phyloP scores from a whole-genome alignment of 2,113 vertebrate species.

The Cyanistes caeruleus region DNA sequence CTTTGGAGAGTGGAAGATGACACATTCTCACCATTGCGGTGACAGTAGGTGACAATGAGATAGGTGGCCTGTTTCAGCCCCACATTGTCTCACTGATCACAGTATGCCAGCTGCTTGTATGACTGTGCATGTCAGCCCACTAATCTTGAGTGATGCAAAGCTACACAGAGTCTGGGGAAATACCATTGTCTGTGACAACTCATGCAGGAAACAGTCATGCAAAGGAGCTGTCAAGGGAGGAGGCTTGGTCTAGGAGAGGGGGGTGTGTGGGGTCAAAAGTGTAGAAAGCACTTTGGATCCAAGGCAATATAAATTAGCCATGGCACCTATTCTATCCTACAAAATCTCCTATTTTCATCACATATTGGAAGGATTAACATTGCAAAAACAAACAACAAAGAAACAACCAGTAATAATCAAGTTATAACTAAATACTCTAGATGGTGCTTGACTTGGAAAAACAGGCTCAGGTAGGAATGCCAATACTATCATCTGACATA shows the following conservation, averaged over 20 bases:
- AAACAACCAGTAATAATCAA: slow-evolving; percentile 5
- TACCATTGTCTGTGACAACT: slow-evolving; percentile 38
- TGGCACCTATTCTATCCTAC: not conserved
- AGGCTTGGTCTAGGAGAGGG: not conserved
- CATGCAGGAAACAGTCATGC: slow-evolving; percentile 47
- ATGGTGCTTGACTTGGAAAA: not conserved
- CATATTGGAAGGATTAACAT: not conserved
- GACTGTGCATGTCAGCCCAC: slow-evolving; percentile 10
- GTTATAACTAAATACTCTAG: not conserved
- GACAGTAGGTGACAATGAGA: not conserved
- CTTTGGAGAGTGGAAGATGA: not conserved
- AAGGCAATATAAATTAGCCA: slow-evolving; percentile 6
- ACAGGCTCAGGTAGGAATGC: slow-evolving; percentile 28
- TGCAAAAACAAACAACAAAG: slow-evolving; percentile 19
- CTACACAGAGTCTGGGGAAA: slow-evolving; percentile 19
- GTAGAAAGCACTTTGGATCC: slow-evolving; percentile 44
- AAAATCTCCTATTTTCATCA: not conserved
- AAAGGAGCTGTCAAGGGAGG: slow-evolving; percentile 28
- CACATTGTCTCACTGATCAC: not conserved
- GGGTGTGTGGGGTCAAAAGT: slow-evolving; percentile 32
- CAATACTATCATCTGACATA: not conserved
- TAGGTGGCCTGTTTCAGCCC: not conserved
- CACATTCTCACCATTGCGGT: not conserved
- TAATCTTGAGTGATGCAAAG: not conserved
- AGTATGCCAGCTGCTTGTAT: not conserved